A percentile compares a stretch with the other conserved stretches of the same genome.
Evolutionary conservation across 2,113 vertebrate genomes (phyloP).

Genomic region (Mus spicilegus): DNA sequence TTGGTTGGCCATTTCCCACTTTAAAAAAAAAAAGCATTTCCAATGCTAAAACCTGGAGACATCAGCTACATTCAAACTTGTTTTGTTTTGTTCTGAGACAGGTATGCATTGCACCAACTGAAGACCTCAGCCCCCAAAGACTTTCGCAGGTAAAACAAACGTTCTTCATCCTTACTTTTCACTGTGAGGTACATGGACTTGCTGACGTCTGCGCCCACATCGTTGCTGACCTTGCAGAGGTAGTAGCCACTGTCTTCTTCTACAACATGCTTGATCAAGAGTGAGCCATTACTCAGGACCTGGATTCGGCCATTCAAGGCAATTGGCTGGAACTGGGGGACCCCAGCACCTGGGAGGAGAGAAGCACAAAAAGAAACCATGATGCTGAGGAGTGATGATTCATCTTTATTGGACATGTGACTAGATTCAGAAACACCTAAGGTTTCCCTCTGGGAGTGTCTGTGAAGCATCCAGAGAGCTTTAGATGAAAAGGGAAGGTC

Average conservation of each 20-base stretch:
- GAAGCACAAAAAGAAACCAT: not conserved
- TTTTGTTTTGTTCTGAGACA: not conserved
- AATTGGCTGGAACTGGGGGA: slow-evolving; percentile 98
- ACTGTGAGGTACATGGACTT: slow-evolving; percentile 99
- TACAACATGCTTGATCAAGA: slow-evolving; percentile 98
- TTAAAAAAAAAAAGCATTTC: not conserved
- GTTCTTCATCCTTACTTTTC: slow-evolving; percentile 95
- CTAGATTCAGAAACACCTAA: not conserved
- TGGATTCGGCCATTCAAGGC: slow-evolving; percentile 95
- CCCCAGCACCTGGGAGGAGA: slow-evolving; percentile 91
- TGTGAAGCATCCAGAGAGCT: not conserved
- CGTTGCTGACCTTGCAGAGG: slow-evolving; percentile 99
- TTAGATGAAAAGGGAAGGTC: too few species aligned
- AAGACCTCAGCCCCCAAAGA: not conserved
- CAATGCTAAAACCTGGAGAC: not conserved
- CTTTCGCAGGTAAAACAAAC: slow-evolving; percentile 80
- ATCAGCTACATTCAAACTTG: fast-evolving
- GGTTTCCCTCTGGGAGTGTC: not conserved
- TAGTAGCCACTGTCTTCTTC: slow-evolving; percentile 99
- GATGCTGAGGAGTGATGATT: not conserved
- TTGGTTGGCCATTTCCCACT: fast-evolving
- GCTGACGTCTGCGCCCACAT: slow-evolving; percentile 99
- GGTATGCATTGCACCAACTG: not conserved
- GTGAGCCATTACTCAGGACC: slow-evolving; percentile 96
- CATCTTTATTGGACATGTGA: not conserved